These are phyloP conservation scores for Cylloceria caligata DNA, from an alignment of 2,888 invertebrate species.

Conservation along the genomic window DNA sequence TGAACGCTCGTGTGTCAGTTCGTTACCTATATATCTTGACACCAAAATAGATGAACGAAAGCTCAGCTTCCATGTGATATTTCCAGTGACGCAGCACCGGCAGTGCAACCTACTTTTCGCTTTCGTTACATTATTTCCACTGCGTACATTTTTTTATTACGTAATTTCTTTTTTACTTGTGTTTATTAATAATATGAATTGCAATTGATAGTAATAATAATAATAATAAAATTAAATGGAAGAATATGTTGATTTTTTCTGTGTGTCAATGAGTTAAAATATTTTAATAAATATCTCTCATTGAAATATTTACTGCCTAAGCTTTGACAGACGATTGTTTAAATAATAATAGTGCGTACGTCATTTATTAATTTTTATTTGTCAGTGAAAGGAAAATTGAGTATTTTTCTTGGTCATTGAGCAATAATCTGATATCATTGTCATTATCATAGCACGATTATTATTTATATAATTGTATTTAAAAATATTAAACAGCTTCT, in stretches of 20 bases:
- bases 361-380: background rate
- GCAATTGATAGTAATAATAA: too few species aligned
- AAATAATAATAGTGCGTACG: too few species aligned
- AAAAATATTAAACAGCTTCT: background rate
- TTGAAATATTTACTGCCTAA: too few species aligned
- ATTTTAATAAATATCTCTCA: too few species aligned
- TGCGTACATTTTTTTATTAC: background rate
- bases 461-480: background rate
- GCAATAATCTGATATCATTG: too few species aligned
- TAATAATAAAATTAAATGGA: too few species aligned
- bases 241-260: too few species aligned
- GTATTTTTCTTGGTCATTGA: too few species aligned
- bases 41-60: slow-evolving; percentile 57
- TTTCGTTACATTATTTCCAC: slow-evolving; percentile 12
- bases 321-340: too few species aligned
- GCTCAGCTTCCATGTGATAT: slow-evolving; percentile 62
- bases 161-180: background rate
- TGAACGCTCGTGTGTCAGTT: slow-evolving; percentile 21
- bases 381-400: too few species aligned
- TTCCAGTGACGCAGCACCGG: slow-evolving; percentile 51
- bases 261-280: too few species aligned
- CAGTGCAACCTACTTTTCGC: slow-evolving; percentile 58
- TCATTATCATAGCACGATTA: background rate
- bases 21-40: slow-evolving; percentile 43
- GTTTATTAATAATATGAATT: background rate